Conservation (phyloP, 2,797 vertebrate genomes). For the Sebastes oblongus region DNA sequence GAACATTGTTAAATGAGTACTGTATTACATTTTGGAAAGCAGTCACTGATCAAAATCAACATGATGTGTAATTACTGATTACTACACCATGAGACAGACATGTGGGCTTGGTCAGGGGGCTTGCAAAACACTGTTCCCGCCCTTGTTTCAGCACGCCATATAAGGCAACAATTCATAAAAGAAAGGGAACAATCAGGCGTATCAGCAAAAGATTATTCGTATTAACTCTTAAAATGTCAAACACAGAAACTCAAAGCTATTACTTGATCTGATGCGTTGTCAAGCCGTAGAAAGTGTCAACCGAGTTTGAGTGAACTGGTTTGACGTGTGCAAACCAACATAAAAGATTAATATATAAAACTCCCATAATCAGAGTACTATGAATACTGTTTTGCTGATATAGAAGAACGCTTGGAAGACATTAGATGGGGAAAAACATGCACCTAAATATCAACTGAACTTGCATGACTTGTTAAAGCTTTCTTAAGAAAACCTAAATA, state of each 20-base stretch:
- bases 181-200: slow-evolving; percentile 54
- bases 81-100: slow-evolving; percentile 70
- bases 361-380: background rate
- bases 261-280: background rate
- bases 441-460: background rate
- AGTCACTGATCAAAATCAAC: slow-evolving; percentile 27
- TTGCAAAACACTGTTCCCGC: slow-evolving; percentile 82
- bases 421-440: background rate
- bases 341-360: background rate
- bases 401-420: background rate
- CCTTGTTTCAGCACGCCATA: slow-evolving; percentile 79
- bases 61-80: slow-evolving; percentile 53
- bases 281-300: background rate
- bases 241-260: background rate
- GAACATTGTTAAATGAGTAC: background rate
- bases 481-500: background rate
- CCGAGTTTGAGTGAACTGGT: background rate
- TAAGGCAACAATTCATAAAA: slow-evolving; percentile 81
- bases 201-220: slow-evolving; percentile 19
- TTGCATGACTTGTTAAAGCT: slow-evolving; percentile 23
- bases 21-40: background rate
- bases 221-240: background rate
- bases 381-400: background rate
- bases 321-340: background rate
- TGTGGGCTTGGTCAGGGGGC: slow-evolving; percentile 81